phyloP scores from a whole-genome alignment of 2,888 invertebrate species.

The Rhogogaster chlorosoma region DNA sequence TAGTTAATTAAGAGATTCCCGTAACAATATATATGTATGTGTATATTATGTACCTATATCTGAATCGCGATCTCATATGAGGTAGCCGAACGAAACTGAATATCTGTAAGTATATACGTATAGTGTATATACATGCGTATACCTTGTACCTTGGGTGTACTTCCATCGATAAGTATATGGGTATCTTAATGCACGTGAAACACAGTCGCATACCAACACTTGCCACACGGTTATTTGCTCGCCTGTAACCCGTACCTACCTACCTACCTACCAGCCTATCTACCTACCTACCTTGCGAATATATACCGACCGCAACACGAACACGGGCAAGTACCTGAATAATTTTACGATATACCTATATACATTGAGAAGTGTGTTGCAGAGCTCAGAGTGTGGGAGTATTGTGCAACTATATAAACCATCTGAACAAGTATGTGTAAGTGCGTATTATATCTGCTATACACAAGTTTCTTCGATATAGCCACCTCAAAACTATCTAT shows the following conservation, averaged over 20 bases:
- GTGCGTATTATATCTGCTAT: background rate
- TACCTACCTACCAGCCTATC: background rate
- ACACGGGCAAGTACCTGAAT: conserved; percentile 43
- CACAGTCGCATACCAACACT: conserved; percentile 24
- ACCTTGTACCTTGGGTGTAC: background rate
- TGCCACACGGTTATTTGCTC: conserved; percentile 41
- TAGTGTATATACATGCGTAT: background rate
- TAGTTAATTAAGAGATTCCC: background rate
- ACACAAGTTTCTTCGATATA: background rate
- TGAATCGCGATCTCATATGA: background rate
- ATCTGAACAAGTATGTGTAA: background rate
- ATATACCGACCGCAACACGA: conserved; percentile 41
- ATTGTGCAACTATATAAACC: conserved; percentile 64
- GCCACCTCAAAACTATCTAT: conserved; percentile 8
- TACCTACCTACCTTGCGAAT: conserved; percentile 32
- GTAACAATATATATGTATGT: background rate
- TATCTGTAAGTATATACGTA: background rate
- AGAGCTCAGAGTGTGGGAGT: conserved; percentile 53
- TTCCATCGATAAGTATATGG: conserved; percentile 1
- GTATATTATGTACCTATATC: background rate
- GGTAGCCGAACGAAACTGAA: background rate
- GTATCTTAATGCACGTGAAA: conserved; percentile 16
- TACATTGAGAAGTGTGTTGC: background rate
- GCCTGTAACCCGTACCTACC: conserved; percentile 35
- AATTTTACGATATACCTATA: conserved; percentile 31